Evolutionary conservation across 2,797 vertebrate genomes (phyloP).

Genomic region (Tamandua tetradactyla): DNA sequence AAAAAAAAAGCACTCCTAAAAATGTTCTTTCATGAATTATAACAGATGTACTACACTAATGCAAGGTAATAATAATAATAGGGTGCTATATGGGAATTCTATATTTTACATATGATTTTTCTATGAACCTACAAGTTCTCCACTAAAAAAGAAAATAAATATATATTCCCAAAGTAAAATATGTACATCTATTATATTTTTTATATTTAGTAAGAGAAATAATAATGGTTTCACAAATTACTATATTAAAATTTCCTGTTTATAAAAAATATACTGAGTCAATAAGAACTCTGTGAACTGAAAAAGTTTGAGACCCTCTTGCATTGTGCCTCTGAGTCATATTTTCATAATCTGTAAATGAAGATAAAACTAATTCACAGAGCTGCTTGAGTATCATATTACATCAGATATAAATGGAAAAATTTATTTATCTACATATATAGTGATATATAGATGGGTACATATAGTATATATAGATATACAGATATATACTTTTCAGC

Average conservation of each 20-base stretch:
- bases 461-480: background rate
- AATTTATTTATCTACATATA: background rate
- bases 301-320: background rate
- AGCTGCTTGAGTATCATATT: background rate
- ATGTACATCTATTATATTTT: no score
- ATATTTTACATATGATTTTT: no score
- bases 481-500: background rate
- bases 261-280: background rate
- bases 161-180: no score
- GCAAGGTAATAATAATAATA: no score
- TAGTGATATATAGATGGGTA: background rate
- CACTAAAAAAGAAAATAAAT: no score
- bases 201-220: no score
- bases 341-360: background rate
- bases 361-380: background rate
- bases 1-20: no score
- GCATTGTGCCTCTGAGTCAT: background rate
- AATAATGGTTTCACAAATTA: background rate
- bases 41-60: no score
- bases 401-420: background rate
- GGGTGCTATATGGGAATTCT: no score
- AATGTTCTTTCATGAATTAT: no score
- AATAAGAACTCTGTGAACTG: background rate
- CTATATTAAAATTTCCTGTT: background rate
- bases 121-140: no score